These are phyloP conservation scores for Nesidiocoris tenuis DNA, from an alignment of 2,888 invertebrate genomes.

Conservation along the genomic window DNA sequence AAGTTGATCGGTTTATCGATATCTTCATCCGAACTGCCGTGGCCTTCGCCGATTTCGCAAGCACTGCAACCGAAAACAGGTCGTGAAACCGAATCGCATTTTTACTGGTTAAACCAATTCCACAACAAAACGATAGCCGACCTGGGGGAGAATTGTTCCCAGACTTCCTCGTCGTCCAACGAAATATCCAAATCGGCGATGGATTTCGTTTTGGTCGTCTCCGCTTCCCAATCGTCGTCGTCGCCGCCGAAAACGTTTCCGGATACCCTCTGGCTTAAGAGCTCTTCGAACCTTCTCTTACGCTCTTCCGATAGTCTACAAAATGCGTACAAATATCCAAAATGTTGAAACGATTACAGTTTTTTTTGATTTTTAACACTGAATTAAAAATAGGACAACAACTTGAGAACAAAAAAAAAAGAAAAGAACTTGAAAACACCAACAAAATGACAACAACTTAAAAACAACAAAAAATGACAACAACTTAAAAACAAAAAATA, in stretches of 20 bases:
- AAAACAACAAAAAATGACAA: too few relatives aligned
- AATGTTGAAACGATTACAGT: not conserved
- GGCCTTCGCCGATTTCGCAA: slow-evolving; percentile 12
- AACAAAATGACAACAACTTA: too few relatives aligned
- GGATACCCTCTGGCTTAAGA: not conserved
- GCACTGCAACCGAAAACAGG: slow-evolving; percentile 8
- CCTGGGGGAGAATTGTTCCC: slow-evolving; percentile 21
- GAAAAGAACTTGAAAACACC: too few relatives aligned
- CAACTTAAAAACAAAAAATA: too few relatives aligned
- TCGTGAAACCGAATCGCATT: not conserved
- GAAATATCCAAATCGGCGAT: slow-evolving; percentile 2
- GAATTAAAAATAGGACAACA: too few relatives aligned
- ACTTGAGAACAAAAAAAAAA: too few relatives aligned
- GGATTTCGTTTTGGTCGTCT: not conserved
- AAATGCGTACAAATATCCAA: not conserved
- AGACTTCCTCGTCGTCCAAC: slow-evolving; percentile 34
- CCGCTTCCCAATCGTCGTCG: slow-evolving; percentile 13
- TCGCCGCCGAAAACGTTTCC: not conserved
- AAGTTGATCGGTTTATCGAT: slow-evolving; percentile 20
- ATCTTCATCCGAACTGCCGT: slow-evolving; percentile 30
- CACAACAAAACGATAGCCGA: too few relatives aligned
- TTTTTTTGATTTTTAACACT: too few relatives aligned
- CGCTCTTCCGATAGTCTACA: too few relatives aligned
- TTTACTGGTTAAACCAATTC: not conserved
- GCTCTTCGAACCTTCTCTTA: slow-evolving; percentile 24